phyloP scores from a whole-genome alignment of 1,140 invertebrate species.

The Temnothorax nylanderi region DNA sequence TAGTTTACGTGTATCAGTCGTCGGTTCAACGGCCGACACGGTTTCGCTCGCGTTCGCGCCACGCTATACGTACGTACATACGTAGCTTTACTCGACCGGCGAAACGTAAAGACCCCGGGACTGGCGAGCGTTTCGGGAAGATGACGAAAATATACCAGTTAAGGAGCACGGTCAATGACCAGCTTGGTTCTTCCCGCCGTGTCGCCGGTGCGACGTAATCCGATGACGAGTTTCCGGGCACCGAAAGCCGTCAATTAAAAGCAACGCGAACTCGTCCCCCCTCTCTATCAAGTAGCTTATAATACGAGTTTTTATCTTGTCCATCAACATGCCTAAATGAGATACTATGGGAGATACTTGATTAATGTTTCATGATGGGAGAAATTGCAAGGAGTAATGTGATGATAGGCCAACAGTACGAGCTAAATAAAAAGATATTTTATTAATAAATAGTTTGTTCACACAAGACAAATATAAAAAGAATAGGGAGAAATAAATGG shows the following conservation, averaged over 20 bases:
- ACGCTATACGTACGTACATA: slow-evolving; percentile 15
- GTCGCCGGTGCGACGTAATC: slow-evolving; percentile 50
- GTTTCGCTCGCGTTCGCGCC: slow-evolving; percentile 56
- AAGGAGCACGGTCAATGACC: slow-evolving; percentile 73
- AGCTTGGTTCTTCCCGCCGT: slow-evolving; percentile 42
- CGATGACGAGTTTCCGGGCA: slow-evolving; percentile 66
- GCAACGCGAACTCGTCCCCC: neutral
- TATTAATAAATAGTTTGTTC: no score
- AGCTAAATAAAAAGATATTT: no score
- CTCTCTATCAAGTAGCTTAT: neutral
- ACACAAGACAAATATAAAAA: no score
- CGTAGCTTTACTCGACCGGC: slow-evolving; percentile 56
- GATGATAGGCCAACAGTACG: no score
- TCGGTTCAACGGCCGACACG: slow-evolving; percentile 65
- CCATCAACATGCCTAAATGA: neutral
- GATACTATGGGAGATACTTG: neutral
- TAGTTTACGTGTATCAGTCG: slow-evolving; percentile 46
- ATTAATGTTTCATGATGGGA: neutral
- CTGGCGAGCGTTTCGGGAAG: slow-evolving; percentile 53
- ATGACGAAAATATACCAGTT: slow-evolving; percentile 74
- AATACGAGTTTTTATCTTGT: slow-evolving; percentile 9
- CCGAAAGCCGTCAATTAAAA: slow-evolving; percentile 61
- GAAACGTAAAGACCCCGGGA: slow-evolving; percentile 54
- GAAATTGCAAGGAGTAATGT: neutral
- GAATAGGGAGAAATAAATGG: no score